Percentiles rank a stretch among this genome's conserved stretches.
These are phyloP conservation scores for Plusia festucae DNA, from an alignment of 2,888 invertebrate genomes.

Conservation along the genomic window DNA sequence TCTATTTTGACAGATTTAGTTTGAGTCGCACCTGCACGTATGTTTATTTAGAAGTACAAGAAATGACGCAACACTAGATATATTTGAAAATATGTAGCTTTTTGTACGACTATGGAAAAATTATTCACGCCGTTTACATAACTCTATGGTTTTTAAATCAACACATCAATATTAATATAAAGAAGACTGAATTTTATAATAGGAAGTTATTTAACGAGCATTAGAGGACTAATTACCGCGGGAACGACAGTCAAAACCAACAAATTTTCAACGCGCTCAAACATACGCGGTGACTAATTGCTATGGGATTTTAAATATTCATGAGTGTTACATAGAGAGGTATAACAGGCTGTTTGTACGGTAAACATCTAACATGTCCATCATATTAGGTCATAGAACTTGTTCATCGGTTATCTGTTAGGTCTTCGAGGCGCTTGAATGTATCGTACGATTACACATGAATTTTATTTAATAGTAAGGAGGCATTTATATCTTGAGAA, in stretches of 20 bases:
- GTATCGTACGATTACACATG: neutral
- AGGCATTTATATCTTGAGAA: neutral
- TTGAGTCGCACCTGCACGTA: conserved; percentile 17
- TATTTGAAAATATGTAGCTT: too few relatives aligned
- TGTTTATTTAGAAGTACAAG: conserved; percentile 33
- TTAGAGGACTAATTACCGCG: neutral
- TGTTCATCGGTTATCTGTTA: conserved; percentile 18
- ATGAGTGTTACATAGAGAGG: conserved; percentile 16
- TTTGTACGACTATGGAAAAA: too few relatives aligned
- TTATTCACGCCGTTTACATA: too few relatives aligned
- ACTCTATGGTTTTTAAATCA: too few relatives aligned
- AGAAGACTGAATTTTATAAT: neutral
- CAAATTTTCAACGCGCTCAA: conserved; percentile 13
- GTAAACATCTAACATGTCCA: conserved; percentile 22
- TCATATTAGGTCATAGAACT: conserved; percentile 33
- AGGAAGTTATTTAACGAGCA: neutral
- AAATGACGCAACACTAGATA: conserved; percentile 20
- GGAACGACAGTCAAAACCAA: conserved; percentile 1
- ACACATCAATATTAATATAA: neutral
- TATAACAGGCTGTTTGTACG: conserved; percentile 6
- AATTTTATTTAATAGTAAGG: neutral
- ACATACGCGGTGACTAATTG: conserved; percentile 20
- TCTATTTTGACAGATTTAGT: conserved; percentile 38
- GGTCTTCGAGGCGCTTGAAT: conserved; percentile 1
- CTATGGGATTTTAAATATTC: conserved; percentile 20